Conservation (phyloP, 2,888 invertebrate species). For the Troides aeacus region DNA sequence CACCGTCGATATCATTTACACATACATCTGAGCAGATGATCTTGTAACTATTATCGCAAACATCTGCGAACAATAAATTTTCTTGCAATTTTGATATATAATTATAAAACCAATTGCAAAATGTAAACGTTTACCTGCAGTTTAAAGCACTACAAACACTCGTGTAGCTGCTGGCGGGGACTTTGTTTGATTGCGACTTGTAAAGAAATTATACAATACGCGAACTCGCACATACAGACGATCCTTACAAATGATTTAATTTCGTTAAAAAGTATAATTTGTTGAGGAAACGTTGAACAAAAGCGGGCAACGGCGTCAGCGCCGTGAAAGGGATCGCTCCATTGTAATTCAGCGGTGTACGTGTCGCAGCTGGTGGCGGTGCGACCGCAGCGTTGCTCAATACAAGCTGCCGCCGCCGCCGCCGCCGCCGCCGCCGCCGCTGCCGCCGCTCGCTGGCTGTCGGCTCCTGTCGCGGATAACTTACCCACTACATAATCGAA, state of each 20-base stretch:
- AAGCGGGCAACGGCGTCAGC: not conserved
- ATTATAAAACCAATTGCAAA: not conserved
- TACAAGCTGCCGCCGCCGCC: not conserved
- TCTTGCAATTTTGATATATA: not conserved
- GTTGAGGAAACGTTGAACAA: not conserved
- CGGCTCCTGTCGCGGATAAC: not conserved
- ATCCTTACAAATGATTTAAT: not conserved
- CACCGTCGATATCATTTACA: not conserved
- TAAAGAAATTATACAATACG: not conserved
- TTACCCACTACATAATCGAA: not conserved
- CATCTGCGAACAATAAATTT: not conserved
- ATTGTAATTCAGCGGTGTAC: slow-evolving; percentile 39
- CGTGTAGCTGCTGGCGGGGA: no score
- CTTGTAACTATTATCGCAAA: not conserved
- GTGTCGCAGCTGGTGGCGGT: slow-evolving; percentile 41
- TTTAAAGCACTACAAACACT: no score
- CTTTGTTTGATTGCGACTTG: no score
- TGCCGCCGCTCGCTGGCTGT: not conserved
- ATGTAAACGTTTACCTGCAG: not conserved
- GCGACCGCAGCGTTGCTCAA: slow-evolving; percentile 47
- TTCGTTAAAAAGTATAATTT: not conserved
- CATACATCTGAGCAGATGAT: not conserved
- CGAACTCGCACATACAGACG: not conserved
- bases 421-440: not conserved
- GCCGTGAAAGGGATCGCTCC: slow-evolving; percentile 3